A percentile compares a stretch with the other conserved stretches of the same genome.
These are phyloP conservation scores for Punctoribates punctum DNA, from an alignment of 2,888 invertebrate genomes.

Conservation along the genomic window DNA sequence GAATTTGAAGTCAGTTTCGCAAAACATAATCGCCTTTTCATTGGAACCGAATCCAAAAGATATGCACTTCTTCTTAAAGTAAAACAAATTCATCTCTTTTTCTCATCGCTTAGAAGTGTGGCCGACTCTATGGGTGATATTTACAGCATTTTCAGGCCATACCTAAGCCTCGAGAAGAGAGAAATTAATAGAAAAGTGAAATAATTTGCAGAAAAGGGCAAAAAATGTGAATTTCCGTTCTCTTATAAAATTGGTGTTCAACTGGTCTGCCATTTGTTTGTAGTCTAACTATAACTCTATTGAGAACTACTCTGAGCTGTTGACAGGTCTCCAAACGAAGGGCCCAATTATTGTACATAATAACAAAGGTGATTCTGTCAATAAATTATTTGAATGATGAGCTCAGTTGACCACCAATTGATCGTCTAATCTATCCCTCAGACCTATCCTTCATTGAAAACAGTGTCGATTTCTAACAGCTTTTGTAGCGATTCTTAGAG, in stretches of 20 bases:
- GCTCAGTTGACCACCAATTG: slow-evolving; percentile 11
- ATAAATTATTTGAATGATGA: not conserved
- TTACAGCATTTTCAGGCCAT: slow-evolving; percentile 23
- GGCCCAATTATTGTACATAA: slow-evolving; percentile 35
- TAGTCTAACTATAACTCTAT: not conserved
- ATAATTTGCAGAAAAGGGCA: not conserved
- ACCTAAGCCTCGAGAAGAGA: not conserved
- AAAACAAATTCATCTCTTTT: not conserved
- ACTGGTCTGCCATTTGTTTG: slow-evolving; percentile 10
- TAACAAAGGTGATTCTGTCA: slow-evolving; percentile 19
- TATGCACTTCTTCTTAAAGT: slow-evolving; percentile 10
- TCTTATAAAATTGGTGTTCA: not conserved
- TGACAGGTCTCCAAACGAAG: slow-evolving; percentile 18
- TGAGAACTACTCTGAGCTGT: not conserved
- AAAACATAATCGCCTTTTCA: slow-evolving; percentile 4
- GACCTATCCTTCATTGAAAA: slow-evolving; percentile 3
- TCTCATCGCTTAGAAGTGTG: not conserved
- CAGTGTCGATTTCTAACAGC: slow-evolving; percentile 34
- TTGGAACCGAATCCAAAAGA: not conserved
- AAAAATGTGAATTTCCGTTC: slow-evolving; percentile 2
- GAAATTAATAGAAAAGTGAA: not conserved
- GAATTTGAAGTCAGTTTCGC: not conserved
- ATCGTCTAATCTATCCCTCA: not conserved
- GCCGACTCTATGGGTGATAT: slow-evolving; percentile 36
- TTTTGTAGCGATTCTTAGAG: slow-evolving; percentile 34